Base-by-base conservation (phyloP, 2,888 invertebrate species). In the Eilema depressum region DNA sequence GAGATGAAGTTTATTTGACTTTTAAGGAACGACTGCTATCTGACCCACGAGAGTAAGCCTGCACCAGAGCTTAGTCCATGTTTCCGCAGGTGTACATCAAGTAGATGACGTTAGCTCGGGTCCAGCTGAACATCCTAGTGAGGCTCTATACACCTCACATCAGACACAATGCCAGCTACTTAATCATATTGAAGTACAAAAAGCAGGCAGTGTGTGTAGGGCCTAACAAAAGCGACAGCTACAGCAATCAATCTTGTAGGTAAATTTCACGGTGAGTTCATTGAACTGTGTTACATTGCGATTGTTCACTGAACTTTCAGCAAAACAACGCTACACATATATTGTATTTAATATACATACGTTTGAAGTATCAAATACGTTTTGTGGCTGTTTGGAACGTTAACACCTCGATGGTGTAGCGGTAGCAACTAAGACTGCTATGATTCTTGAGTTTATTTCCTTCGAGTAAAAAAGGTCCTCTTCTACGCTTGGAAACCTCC, bases 171-270 rank as follows among this genome's bases (percentile, higher is more conserved):
- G 63, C 37, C 37, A 63, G 37, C 20, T 37, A 63, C 25, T 63
- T 17, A 63, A 63, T 63, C 64, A 56, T 25, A 65, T 17, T 30
- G 17, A 56, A 57, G n/a, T 28, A 33, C 23, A 65, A 23, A 33
- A 65, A 57, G 56, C 30, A 30, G 56, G 23, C 30, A 41, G 37
- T 62, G 56, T 65, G 60, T 63, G 56, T 37, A 68, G 47, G 56
- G 8, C 59, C 64, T 56, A 74, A 68, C 71, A 75, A 70, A 70
- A 63, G 33, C 56, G 62, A 11, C 59, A 62, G 68, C 47, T 53
- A 74, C 47, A 70, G 75, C 78, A 80, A 86, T 87, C 85, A 86
- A 88, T 87, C 85, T 86, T 82, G 67, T 74, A 78, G 74, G 76
- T 75, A 80, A 83, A 85, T 86, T 83, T 85, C 75, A 82, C 77